Evolutionary conservation across 2,797 vertebrate genomes (phyloP), one percentile per base, ranked within the genome.

Genomic region (Amphiprion clarkii): DNA sequence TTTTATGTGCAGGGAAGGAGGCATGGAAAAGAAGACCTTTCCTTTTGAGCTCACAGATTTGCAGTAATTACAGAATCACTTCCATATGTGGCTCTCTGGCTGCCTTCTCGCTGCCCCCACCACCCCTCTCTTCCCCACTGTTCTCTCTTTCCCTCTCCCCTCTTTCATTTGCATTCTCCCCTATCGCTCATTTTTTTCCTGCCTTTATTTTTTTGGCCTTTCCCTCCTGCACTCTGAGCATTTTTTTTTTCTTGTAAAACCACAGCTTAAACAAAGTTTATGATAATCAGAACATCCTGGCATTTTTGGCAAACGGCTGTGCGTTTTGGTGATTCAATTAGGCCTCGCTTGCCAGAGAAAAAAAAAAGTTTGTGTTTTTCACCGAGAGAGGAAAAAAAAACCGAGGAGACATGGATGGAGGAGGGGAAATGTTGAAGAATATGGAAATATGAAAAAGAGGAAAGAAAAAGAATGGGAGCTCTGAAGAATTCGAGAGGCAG

Each of bases 11-110:
- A 86, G 89, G 87, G 87, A 92, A 89, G 87, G 88, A 93, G 93
- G 91, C 88, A 93, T 93, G 89, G 93, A 94, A 92, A 94, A 93
- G 90, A 92, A 93, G 92, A 94, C 91, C 92, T 94, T 95, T 95
- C 92, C 92, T 94, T 94, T 93, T 92, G 92, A 94, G 94, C 95
- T 93, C 93, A 94, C 92, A 95, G 95, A 94, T 95, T 95, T 95
- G 92, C 94, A 92, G 90, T 95, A 95, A 95, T 95, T 95, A 95
- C 94, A 92, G 92, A 96, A 96, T 95, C 89, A 94, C 94, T 95
- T 95, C 95, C 95, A 96, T 94, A 96, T 96, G 95, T 95, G 94
- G 90, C 91, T 93, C 90, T 90, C 93, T 93, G 94, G 90, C 93
- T 93, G 92, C 92, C 89, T 93, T 85, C 91, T 90, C 23, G 55